These are phyloP conservation scores for Amphibalanus amphitrite DNA, from an alignment of 1,140 invertebrate genomes.

Conservation along the genomic window DNA sequence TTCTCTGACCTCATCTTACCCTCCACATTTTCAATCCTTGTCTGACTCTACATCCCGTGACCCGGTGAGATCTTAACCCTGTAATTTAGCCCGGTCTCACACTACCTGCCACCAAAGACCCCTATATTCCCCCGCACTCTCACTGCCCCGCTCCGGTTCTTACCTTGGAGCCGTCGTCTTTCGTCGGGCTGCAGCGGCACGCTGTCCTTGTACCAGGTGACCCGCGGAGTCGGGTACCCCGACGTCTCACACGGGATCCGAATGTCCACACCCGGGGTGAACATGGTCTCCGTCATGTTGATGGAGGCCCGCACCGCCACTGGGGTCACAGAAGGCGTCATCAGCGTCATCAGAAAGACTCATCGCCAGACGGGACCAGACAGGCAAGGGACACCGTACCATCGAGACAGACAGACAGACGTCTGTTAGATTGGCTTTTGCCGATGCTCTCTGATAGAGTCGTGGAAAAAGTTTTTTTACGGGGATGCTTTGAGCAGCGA, in stretches of 20 bases:
- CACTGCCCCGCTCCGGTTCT: too few relatives aligned
- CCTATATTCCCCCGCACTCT: too few relatives aligned
- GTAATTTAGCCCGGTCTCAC: too few relatives aligned
- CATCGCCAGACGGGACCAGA: slow-evolving; percentile 5
- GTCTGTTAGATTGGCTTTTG: slow-evolving; percentile 3
- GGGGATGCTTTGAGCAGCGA: too few relatives aligned
- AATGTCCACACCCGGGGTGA: slow-evolving; percentile 43
- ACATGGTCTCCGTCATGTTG: slow-evolving; percentile 23
- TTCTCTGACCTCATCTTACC: too few relatives aligned
- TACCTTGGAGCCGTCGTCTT: slow-evolving; percentile 42
- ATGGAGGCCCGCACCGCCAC: slow-evolving; percentile 20
- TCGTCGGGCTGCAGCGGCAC: slow-evolving; percentile 30
- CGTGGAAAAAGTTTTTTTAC: too few relatives aligned
- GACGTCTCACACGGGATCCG: slow-evolving; percentile 51
- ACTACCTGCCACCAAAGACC: too few relatives aligned
- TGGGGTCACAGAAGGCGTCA: too few relatives aligned
- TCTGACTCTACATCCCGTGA: too few relatives aligned
- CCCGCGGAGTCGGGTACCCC: slow-evolving; percentile 51
- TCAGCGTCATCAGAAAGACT: slow-evolving; percentile 5
- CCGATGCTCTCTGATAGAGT: too few relatives aligned
- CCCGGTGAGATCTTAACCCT: too few relatives aligned
- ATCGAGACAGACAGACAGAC: slow-evolving; percentile 7
- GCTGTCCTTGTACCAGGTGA: slow-evolving; percentile 61
- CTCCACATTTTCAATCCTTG: too few relatives aligned
- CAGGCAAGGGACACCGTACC: slow-evolving; percentile 11